Conservation (phyloP, 2,888 invertebrate species). For the Dinocampus coccinellae region DNA sequence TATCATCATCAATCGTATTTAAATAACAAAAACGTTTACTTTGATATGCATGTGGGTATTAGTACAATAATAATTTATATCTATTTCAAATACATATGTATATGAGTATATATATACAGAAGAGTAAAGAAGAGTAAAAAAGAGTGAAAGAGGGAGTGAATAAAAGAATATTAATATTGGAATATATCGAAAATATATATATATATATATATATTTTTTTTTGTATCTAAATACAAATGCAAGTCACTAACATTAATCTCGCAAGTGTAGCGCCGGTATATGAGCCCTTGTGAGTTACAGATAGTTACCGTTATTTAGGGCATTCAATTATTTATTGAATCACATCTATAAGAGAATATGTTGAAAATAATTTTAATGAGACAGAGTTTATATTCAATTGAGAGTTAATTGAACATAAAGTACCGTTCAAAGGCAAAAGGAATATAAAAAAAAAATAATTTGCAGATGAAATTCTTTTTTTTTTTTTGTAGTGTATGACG, state of each 20-base stretch:
- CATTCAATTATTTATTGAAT: not conserved
- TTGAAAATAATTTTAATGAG: no score
- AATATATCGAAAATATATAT: not conserved
- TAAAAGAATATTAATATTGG: not conserved
- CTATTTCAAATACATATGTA: not conserved
- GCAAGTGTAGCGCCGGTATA: not conserved
- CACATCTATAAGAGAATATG: not conserved
- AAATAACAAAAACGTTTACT: not conserved
- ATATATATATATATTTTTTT: not conserved
- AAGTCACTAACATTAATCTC: constrained; percentile 22
- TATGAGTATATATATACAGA: no score
- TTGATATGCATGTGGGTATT: no score
- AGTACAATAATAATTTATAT: not conserved
- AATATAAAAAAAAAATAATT: no score
- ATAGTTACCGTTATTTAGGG: not conserved
- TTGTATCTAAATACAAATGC: not conserved
- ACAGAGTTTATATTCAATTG: no score
- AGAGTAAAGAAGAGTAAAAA: no score
- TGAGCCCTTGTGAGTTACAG: not conserved
- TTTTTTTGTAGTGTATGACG: no score
- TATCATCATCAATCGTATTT: not conserved
- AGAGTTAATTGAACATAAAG: no score
- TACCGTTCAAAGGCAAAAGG: no score
- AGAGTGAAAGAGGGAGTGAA: no score
- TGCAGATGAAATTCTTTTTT: no score